These are phyloP conservation scores for Epizoanthus illoricatus DNA, from an alignment of 92 coral and sea anemone genomes.

Conservation along the genomic window DNA sequence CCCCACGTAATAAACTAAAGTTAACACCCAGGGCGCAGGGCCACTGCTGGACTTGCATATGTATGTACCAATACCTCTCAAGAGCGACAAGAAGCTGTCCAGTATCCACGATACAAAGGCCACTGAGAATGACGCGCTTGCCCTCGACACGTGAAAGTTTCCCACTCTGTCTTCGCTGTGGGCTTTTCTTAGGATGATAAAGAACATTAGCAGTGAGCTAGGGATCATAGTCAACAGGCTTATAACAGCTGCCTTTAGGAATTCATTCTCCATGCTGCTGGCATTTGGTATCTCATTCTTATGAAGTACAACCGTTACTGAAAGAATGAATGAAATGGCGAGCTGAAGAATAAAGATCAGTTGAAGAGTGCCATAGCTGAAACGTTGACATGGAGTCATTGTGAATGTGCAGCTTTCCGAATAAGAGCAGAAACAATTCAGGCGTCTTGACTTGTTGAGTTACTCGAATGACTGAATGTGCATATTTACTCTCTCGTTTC, in stretches of 20 bases:
- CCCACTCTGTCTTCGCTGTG: slow-evolving; percentile 38
- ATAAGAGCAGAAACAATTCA: background rate
- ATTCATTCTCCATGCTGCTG: background rate
- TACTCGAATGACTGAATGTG: too few relatives aligned
- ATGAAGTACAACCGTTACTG: slow-evolving; percentile 15
- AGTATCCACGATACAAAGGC: slow-evolving; percentile 57
- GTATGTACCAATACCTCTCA: slow-evolving; percentile 27
- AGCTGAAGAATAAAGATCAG: slow-evolving; percentile 4
- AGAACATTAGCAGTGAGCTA: slow-evolving; percentile 12
- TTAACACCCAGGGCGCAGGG: slow-evolving; percentile 14
- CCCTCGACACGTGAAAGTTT: slow-evolving; percentile 26
- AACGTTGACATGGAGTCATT: slow-evolving; percentile 7
- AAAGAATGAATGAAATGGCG: slow-evolving; percentile 5
- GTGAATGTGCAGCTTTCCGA: background rate
- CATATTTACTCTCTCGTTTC: background rate
- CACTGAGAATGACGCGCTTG: slow-evolving; percentile 48
- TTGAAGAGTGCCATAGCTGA: slow-evolving; percentile 10
- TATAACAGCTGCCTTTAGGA: background rate
- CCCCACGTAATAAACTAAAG: background rate
- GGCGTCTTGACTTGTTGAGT: too few relatives aligned
- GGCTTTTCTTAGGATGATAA: slow-evolving; percentile 37
- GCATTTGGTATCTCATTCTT: background rate
- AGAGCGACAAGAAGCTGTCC: slow-evolving; percentile 22
- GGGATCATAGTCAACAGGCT: slow-evolving; percentile 13
- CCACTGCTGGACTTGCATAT: slow-evolving; percentile 2